Percentiles rank a stretch among this genome's conserved stretches.
Conservation (phyloP, 2,797 vertebrate species). For the Melanotaenia pygmaea region DNA sequence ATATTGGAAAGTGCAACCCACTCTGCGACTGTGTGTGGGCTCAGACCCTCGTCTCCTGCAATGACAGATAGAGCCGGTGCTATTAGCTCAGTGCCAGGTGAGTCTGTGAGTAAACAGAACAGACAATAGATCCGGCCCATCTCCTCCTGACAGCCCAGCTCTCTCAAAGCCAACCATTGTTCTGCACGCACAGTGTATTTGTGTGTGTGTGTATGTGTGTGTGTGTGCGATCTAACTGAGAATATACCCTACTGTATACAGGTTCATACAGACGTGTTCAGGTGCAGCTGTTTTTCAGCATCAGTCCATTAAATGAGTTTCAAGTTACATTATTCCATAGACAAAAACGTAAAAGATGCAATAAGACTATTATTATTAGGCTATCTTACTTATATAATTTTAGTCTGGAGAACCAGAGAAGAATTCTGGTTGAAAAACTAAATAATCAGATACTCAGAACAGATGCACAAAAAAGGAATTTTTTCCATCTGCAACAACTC, state of each 20-base stretch:
- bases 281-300: constrained; percentile 10
- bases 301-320: neutral
- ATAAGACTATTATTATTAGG: neutral
- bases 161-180: constrained; percentile 76
- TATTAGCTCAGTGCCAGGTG: constrained; percentile 83
- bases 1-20: neutral
- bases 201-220: constrained; percentile 29
- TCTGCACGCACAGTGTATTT: constrained; percentile 40
- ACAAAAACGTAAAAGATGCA: neutral
- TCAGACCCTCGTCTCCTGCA: constrained; percentile 63
- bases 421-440: no score
- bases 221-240: constrained; percentile 35
- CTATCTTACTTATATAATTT: no score
- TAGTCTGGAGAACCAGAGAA: no score
- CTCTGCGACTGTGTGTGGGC: constrained; percentile 53
- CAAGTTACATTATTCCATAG: neutral
- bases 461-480: no score
- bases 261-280: constrained; percentile 28
- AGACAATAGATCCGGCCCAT: constrained; percentile 76
- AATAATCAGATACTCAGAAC: no score
- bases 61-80: constrained; percentile 73
- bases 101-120: constrained; percentile 79
- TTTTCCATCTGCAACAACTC: no score
- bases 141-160: constrained; percentile 70
- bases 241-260: constrained; percentile 47